Base-by-base conservation (phyloP, 30 jellyfish, hydroid and myxozoan species). In the Phacellophora camtschatica region DNA sequence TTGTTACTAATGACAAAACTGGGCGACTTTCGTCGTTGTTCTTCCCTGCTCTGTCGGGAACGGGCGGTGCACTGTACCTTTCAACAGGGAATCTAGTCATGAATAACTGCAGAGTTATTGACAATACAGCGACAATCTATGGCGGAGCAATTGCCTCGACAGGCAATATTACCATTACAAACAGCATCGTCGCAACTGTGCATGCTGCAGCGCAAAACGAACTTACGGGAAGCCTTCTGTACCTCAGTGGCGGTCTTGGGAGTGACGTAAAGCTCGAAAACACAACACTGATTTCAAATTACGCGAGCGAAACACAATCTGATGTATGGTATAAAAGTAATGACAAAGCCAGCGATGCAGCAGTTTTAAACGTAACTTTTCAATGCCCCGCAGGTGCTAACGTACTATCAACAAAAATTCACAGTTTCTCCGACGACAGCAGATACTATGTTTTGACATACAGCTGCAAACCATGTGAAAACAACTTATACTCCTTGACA, bases 401-500 rank as follows among this genome's bases (percentile, higher is more conserved):
- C 11, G 58, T 66, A 10, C 19, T 28, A 29, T 31, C 81, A 4
- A 49, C 48, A 19, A 66, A 36, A 37, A 43, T 66, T 43, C 30
- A 13, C 34, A 66, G 81, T 41, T 66, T 10, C 19, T n/a, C 5
- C 5, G 18, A 39, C 58, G 33, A 36, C 4, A 23, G 20, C 65
- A 41, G 27, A 5, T 66, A 66, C 31, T 37, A 66, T 41, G 41
- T 66, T 13, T 41, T 66, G 5, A 27, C 45, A 22, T 77, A 77
- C 61, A 43, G 16, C 56, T 77, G 89, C 53, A 27, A 56, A n/a
- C 89, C 35, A 69, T 77, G 89, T 42, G 32, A 57, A 11, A 59
- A 19, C 1, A 82, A 82, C 57, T 9, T 19, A 53, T 31, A 63
- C 9, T 31, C 55, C 1, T 20, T 20, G 42, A 4, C 37, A 2